Percentiles rank a stretch among this genome's conserved stretches.
Evolutionary conservation across 2,888 invertebrate species (phyloP).

Genomic region (Phyto melanocephala): DNA sequence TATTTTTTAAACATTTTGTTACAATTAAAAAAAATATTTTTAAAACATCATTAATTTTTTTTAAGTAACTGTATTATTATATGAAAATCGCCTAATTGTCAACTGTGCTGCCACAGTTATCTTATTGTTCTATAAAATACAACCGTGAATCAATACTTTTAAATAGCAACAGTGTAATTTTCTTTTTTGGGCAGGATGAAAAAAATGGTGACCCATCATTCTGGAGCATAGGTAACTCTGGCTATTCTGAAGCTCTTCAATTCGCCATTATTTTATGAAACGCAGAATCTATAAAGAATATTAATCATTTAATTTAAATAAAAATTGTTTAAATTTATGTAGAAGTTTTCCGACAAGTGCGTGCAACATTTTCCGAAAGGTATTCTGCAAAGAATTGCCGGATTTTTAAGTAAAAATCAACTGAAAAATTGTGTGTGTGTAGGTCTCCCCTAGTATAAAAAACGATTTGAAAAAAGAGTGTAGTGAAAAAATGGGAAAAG

Average conservation of each 20-base stretch:
- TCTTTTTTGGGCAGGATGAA: conserved; percentile 6
- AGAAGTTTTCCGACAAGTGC: conserved; percentile 68
- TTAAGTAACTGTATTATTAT: too few species aligned
- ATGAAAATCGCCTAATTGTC: too few species aligned
- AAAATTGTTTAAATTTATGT: conserved; percentile 69
- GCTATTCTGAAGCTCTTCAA: conserved; percentile 62
- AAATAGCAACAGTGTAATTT: conserved; percentile 17
- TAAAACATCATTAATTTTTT: too few species aligned
- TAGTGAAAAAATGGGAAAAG: conserved; percentile 72
- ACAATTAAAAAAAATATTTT: too few species aligned
- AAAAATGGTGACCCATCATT: conserved; percentile 58
- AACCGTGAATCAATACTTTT: neutral
- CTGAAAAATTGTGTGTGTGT: conserved; percentile 63
- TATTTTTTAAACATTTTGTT: too few species aligned
- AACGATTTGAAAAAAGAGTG: conserved; percentile 68
- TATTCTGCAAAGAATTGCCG: conserved; percentile 64
- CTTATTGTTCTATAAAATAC: neutral
- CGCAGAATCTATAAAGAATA: conserved; percentile 60
- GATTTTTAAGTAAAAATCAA: conserved; percentile 62
- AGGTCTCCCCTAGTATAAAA: conserved; percentile 48
- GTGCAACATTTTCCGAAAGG: conserved; percentile 68
- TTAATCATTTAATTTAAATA: conserved; percentile 42
- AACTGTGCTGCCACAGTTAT: too few species aligned
- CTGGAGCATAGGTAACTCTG: conserved; percentile 55
- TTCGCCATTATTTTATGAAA: conserved; percentile 61